phyloP scores from a whole-genome alignment of 2,888 invertebrate genomes.

The Ophioninae sp. region DNA sequence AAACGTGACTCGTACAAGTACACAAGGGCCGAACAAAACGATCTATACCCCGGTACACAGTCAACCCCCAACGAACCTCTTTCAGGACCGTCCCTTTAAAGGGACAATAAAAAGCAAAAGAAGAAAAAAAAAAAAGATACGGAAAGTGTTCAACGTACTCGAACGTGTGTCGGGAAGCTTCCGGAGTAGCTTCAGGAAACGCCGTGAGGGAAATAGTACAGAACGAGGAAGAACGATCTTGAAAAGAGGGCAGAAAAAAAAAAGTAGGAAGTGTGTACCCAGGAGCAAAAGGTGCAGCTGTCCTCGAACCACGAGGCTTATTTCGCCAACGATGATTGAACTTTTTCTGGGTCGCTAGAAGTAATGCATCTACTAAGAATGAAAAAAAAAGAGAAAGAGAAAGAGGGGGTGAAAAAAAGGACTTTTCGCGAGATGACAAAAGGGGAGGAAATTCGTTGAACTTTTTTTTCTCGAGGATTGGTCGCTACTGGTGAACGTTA shows the following conservation, averaged over 20 bases:
- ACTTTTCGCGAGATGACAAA: not conserved
- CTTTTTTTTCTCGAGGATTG: slow-evolving; percentile 60
- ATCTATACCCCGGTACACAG: not conserved
- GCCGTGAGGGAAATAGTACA: slow-evolving; percentile 21
- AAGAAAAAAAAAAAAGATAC: not conserved
- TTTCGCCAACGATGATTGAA: slow-evolving; percentile 43
- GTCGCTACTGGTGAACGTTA: slow-evolving; percentile 60
- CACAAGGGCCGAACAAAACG: slow-evolving; percentile 30
- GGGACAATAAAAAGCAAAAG: slow-evolving; percentile 19
- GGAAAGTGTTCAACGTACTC: slow-evolving; percentile 40
- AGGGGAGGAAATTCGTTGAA: slow-evolving; percentile 23
- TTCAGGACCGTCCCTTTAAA: slow-evolving; percentile 40
- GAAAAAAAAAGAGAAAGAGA: not conserved
- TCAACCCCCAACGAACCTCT: not conserved
- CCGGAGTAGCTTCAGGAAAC: slow-evolving; percentile 43
- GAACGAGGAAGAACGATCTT: slow-evolving; percentile 49
- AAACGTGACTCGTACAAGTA: slow-evolving; percentile 20
- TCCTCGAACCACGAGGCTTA: slow-evolving; percentile 56
- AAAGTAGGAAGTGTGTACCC: slow-evolving; percentile 63
- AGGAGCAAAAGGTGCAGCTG: slow-evolving; percentile 65
- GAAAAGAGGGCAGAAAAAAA: slow-evolving; percentile 54
- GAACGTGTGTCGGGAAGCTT: slow-evolving; percentile 39
- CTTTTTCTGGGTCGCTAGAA: slow-evolving; percentile 67
- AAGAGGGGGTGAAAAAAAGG: slow-evolving; percentile 35
- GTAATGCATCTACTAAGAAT: slow-evolving; percentile 13